Evolutionary conservation across 2,888 invertebrate species (phyloP), one percentile per base, ranked within the genome.

Genomic region (Drosophila diplacantha): DNA sequence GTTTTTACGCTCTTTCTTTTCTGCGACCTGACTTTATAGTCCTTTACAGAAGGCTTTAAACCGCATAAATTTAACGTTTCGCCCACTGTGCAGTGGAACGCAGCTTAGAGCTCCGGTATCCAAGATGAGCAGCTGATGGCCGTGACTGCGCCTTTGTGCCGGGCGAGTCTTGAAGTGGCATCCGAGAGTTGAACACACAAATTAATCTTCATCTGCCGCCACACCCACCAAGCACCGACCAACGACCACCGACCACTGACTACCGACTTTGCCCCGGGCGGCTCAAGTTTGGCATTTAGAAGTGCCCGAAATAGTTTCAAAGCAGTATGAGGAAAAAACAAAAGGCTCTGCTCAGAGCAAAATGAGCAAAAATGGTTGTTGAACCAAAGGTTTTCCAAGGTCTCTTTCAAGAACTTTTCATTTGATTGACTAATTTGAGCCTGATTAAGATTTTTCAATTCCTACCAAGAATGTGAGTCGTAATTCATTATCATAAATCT

Each of bases 191-290:
- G 52, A 69, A 66, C 66, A 76, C 53, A 81, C 73, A 79, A 81
- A 79, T 79, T 79, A 79, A 79, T 79, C 74, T 72, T 79, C 73
- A 69, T 72, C 64, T 76, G 49, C 58, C 54, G 41, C 65, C 56
- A 63, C 64, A 52, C 52, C 62, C 47, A 29, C 29, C 14, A 52
- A 60, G 5, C 41, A 24, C 26, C 18, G 4, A 43, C 29, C 41
- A n/a, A 5, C 43, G 16, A 29, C 43, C 43, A 44, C 24, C 24
- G 26, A 29, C 29, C 29, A 29, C 29, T 29, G 49, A 12, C 20
- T 16, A 44, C 41, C 5, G 49, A n/a, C 20, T 16, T 9, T n/a
- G 22, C 46, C 54, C 16, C n/a, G 51, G 39, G 65, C 54, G 12
- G 52, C 29, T 47, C 58, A 56, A 59, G 76, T 71, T 72, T 46